These are phyloP conservation scores for Armadillidium nasatum DNA, from an alignment of 1,140 invertebrate species.

Conservation along the genomic window DNA sequence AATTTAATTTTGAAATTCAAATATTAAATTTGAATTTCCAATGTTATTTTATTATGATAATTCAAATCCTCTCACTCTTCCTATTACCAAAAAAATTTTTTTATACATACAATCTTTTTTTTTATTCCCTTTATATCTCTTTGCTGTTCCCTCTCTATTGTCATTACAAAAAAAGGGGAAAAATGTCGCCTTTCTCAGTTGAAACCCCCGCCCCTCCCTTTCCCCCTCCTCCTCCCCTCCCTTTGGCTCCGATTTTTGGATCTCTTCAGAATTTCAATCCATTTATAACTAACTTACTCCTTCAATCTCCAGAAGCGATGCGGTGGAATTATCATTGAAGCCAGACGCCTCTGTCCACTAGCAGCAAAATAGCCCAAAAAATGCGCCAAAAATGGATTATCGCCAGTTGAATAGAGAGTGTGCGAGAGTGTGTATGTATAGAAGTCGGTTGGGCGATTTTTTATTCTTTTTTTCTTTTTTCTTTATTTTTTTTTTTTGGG, in stretches of 20 bases:
- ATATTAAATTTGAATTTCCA: too few species aligned
- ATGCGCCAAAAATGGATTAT: not conserved
- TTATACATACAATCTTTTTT: not conserved
- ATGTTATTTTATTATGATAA: too few species aligned
- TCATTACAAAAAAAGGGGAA: too few species aligned
- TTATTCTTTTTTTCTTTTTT: too few species aligned
- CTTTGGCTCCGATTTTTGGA: not conserved
- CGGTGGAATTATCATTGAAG: slow-evolving; percentile 8
- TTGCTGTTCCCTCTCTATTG: too few species aligned
- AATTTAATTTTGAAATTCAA: too few species aligned
- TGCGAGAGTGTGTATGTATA: not conserved
- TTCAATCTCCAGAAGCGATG: not conserved
- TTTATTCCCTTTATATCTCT: not conserved
- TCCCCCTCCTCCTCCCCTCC: not conserved
- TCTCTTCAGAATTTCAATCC: not conserved
- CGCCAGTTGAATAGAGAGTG: not conserved
- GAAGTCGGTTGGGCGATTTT: not conserved
- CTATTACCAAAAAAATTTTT: not conserved
- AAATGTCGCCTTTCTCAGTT: not conserved
- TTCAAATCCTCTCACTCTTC: not conserved
- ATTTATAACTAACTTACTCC: not conserved
- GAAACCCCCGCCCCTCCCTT: not conserved
- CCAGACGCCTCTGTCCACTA: slow-evolving; percentile 4
- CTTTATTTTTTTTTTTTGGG: too few species aligned
- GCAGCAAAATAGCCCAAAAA: slow-evolving; percentile 10